Conservation (phyloP, 2,113 vertebrate species). For the Pampusana beccarii region DNA sequence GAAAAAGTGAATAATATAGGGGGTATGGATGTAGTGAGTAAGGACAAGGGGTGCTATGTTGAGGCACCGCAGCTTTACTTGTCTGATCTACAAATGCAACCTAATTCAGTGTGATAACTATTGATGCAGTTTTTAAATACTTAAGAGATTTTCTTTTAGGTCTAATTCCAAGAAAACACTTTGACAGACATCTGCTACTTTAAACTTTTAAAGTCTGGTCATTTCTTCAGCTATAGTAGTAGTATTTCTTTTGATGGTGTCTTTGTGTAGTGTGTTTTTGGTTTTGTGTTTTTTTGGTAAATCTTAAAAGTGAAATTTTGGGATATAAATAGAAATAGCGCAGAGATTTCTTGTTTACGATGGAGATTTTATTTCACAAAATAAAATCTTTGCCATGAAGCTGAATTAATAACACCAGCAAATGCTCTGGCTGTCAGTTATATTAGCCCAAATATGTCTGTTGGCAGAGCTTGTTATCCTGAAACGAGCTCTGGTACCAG, state of each 20-base stretch:
- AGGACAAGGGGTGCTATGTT: neutral
- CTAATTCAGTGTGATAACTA: neutral
- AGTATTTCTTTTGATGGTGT: neutral
- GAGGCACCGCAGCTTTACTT: rapidly evolving
- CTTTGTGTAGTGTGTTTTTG: neutral
- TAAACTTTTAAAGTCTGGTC: neutral
- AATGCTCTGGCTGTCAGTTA: neutral
- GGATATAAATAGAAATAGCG: neutral
- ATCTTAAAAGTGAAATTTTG: neutral
- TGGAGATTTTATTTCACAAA: neutral
- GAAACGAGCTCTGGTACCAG: neutral
- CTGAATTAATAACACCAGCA: neutral
- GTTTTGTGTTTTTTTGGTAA: neutral
- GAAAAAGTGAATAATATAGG: neutral
- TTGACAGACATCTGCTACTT: neutral
- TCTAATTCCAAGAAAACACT: neutral
- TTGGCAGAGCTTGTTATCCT: neutral
- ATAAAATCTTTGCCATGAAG: neutral
- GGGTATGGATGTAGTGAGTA: neutral
- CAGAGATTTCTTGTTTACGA: neutral
- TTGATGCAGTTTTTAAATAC: neutral
- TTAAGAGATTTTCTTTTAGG: neutral
- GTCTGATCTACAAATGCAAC: neutral
- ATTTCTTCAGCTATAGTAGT: neutral
- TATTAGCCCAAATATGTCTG: neutral